Percentiles rank a stretch among this genome's conserved stretches.
phyloP scores from a whole-genome alignment of 2,888 invertebrate species.

The Dryocosmus kuriphilus region DNA sequence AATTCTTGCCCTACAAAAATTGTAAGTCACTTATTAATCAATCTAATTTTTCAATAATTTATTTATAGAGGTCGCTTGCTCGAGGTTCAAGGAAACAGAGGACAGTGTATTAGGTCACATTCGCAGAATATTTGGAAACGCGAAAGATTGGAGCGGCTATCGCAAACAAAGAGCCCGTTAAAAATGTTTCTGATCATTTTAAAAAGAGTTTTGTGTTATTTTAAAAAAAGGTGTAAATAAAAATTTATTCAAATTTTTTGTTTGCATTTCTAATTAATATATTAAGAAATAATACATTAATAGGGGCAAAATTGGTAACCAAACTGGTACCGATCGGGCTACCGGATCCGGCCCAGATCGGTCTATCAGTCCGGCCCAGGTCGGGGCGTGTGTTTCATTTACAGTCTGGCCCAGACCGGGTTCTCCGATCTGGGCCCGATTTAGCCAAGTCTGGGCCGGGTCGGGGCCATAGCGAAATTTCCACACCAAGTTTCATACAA shows the following conservation, averaged over 20 bases:
- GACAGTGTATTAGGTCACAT: not conserved
- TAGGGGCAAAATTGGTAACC: not conserved
- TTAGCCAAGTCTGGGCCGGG: too few relatives aligned
- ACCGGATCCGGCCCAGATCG: too few relatives aligned
- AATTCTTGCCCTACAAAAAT: not conserved
- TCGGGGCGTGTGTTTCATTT: not conserved
- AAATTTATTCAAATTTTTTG: not conserved
- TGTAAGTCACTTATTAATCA: not conserved
- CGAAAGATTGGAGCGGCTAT: constrained; percentile 4
- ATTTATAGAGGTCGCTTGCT: not conserved
- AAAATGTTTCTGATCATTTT: not conserved
- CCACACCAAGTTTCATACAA: too few relatives aligned
- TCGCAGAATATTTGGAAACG: not conserved
- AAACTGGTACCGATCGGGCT: not conserved
- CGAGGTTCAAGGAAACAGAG: not conserved
- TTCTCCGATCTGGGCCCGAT: too few relatives aligned
- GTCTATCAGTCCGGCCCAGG: not conserved
- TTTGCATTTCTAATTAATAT: not conserved
- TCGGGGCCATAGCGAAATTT: too few relatives aligned
- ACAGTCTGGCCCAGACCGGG: not conserved
- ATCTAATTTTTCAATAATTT: constrained; percentile 1
- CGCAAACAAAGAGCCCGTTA: not conserved
- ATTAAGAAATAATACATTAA: not conserved
- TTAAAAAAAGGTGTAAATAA: not conserved
- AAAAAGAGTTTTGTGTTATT: not conserved